Conservation (phyloP, 2,888 invertebrate genomes). For the Stenoptilia bipunctidactyla region DNA sequence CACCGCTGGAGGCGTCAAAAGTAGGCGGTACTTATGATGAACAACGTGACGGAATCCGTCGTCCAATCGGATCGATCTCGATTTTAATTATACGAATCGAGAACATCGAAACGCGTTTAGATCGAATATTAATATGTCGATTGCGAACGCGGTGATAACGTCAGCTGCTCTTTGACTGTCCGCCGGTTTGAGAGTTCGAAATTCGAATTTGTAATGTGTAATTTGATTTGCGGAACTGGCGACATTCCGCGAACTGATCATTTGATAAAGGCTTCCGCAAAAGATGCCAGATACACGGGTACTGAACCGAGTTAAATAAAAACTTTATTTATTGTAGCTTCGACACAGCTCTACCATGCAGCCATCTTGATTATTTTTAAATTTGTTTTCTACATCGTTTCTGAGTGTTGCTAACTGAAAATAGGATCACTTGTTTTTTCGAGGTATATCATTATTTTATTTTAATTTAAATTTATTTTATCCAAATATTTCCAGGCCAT, state of each 20-base stretch:
- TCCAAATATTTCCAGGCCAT: no score
- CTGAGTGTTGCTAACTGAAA: no score
- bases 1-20: slow-evolving; percentile 66
- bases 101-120: slow-evolving; percentile 56
- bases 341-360: slow-evolving; percentile 20
- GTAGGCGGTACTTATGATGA: slow-evolving; percentile 61
- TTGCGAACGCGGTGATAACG: slow-evolving; percentile 50
- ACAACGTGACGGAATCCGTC: slow-evolving; percentile 63
- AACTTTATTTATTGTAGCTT: slow-evolving; percentile 26
- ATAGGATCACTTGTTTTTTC: no score
- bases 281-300: slow-evolving; percentile 29
- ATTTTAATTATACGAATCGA: slow-evolving; percentile 69
- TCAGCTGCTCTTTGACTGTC: slow-evolving; percentile 44
- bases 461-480: no score
- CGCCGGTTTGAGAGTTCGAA: slow-evolving; percentile 43
- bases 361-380: slow-evolving; percentile 24
- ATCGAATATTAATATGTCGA: slow-evolving; percentile 68
- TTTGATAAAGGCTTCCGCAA: slow-evolving; percentile 38
- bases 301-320: slow-evolving; percentile 25
- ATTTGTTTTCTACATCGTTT: slow-evolving; percentile 8
- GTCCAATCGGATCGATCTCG: slow-evolving; percentile 62
- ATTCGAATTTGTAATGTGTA: slow-evolving; percentile 58
- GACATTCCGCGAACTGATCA: slow-evolving; percentile 48
- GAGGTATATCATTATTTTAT: no score
- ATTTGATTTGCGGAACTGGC: slow-evolving; percentile 51